Percentiles rank a stretch among this genome's conserved stretches.
Evolutionary conservation across 2,797 vertebrate genomes (phyloP).

Genomic region (Fistularia commersonii): DNA sequence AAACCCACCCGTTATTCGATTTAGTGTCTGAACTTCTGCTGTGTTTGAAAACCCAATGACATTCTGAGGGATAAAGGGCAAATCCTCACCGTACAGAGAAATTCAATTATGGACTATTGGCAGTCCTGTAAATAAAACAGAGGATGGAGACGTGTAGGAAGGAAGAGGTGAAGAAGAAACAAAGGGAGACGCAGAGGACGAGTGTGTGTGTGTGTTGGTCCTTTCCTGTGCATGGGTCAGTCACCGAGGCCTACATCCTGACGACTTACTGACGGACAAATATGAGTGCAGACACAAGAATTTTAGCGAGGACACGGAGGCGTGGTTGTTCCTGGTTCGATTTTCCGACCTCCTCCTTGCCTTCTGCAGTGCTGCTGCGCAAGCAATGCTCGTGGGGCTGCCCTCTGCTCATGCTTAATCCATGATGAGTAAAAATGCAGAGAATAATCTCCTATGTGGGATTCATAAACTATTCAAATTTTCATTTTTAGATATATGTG

Average conservation of each 20-base stretch:
- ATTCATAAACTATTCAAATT: background rate
- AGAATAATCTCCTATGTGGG: no score
- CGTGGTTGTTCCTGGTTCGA: no score
- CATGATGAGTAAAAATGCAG: no score
- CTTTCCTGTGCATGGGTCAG: conserved; percentile 31
- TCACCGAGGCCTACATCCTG: conserved; percentile 25
- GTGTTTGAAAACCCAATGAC: conserved; percentile 19
- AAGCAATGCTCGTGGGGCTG: no score
- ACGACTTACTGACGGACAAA: conserved; percentile 30
- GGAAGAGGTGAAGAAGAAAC: conserved; percentile 1
- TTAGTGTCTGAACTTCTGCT: no score
- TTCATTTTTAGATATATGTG: background rate
- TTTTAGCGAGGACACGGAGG: conserved; percentile 16
- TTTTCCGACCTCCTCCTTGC: no score
- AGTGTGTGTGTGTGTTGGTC: conserved; percentile 20
- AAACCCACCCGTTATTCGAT: no score
- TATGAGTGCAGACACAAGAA: conserved; percentile 28
- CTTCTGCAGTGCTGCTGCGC: no score
- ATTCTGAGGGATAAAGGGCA: conserved; percentile 31
- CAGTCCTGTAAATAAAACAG: conserved; percentile 22
- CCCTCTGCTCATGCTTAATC: no score
- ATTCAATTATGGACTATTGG: conserved; percentile 40
- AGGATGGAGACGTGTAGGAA: background rate
- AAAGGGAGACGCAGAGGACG: conserved; percentile 9
- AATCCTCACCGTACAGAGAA: conserved; percentile 32